A percentile compares a stretch with the other conserved stretches of the same genome.
phyloP scores from a whole-genome alignment of 2,888 invertebrate genomes.

The Apamea sordens region DNA sequence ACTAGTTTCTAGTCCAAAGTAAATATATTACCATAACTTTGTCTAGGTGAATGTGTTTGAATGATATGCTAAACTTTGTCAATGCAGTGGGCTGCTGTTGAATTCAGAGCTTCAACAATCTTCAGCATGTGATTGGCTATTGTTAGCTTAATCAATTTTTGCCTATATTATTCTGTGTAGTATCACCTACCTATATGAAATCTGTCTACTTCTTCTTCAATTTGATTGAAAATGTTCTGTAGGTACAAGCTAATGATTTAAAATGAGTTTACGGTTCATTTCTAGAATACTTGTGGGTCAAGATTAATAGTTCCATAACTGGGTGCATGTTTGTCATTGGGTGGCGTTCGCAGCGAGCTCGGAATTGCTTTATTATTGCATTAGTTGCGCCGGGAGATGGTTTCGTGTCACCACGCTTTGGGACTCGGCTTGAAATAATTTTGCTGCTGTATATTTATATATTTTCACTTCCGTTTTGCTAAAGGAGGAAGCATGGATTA shows the following conservation, averaged over 20 bases:
- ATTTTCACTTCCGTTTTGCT: background rate
- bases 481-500: background rate
- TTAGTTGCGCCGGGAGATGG: conserved; percentile 76
- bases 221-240: background rate
- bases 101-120: background rate
- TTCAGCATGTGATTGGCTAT: background rate
- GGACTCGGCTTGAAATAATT: conserved; percentile 25
- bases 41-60: background rate
- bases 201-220: background rate
- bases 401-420: conserved; percentile 57
- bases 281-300: conserved; percentile 49
- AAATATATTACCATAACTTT: conserved; percentile 7
- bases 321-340: conserved; percentile 59
- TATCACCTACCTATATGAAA: background rate
- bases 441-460: background rate
- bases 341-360: conserved; percentile 59
- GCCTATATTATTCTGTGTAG: background rate
- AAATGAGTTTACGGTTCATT: conserved; percentile 14
- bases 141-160: background rate
- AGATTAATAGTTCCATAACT: conserved; percentile 48
- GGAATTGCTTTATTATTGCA: conserved; percentile 86
- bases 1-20: conserved; percentile 19
- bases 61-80: background rate
- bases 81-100: background rate
- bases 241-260: background rate